Evolutionary conservation across 2,113 vertebrate species (phyloP).

Genomic region (Turdus rufiventris): DNA sequence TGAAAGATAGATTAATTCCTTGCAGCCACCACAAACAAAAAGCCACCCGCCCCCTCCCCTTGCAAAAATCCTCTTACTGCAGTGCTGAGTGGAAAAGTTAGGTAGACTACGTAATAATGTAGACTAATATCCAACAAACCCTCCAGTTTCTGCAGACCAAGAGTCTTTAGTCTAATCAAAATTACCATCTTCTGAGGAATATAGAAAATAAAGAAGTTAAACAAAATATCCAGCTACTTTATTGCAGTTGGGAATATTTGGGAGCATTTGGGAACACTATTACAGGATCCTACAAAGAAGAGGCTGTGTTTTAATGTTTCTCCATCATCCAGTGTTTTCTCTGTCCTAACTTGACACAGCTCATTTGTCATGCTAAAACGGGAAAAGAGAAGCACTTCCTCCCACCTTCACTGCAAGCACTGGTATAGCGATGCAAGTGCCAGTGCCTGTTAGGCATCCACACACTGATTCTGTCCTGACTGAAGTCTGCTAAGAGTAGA

Average conservation of each 20-base stretch:
- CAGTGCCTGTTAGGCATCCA: not conserved
- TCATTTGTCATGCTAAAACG: not conserved
- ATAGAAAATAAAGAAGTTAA: not conserved
- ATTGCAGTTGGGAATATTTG: not conserved
- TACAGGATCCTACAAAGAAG: not conserved
- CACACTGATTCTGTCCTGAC: not conserved
- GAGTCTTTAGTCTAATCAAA: not conserved
- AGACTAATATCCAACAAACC: not conserved
- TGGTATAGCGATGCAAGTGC: not conserved
- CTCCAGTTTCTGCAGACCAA: not conserved
- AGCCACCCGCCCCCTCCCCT: fast-evolving
- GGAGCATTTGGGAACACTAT: not conserved
- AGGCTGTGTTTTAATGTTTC: not conserved
- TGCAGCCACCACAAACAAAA: not conserved
- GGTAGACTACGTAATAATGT: not conserved
- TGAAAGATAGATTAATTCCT: not conserved
- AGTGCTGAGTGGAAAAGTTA: not conserved
- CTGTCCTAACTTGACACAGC: not conserved
- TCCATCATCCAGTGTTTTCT: not conserved
- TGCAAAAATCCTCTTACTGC: not conserved
- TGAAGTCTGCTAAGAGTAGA: not conserved
- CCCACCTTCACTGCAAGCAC: not conserved
- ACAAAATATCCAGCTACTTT: not conserved
- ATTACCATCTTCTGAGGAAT: not conserved
- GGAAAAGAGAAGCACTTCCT: not conserved